Conservation (phyloP, 1,140 invertebrate genomes). For the Drosophila cardini region DNA sequence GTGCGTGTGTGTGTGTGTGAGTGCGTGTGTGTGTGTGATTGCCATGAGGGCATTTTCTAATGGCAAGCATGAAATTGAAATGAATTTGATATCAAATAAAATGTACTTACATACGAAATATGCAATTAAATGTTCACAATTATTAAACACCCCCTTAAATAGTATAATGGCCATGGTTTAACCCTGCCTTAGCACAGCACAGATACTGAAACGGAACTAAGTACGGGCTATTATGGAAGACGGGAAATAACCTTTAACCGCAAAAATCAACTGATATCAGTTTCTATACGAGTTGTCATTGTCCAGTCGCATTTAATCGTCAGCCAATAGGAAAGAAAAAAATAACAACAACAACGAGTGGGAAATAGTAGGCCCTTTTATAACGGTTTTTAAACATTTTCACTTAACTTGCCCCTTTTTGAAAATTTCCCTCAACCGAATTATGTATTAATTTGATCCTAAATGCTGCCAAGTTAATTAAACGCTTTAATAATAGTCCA, state of each 20-base stretch:
- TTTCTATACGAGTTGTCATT: conserved; percentile 38
- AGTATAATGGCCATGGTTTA: not conserved
- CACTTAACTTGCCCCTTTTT: not conserved
- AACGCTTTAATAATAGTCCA: conserved; percentile 79
- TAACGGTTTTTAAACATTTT: not conserved
- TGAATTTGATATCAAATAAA: conserved; percentile 70
- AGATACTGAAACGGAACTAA: conserved; percentile 33
- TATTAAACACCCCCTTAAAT: conserved; percentile 26
- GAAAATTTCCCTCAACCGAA: conserved; percentile 4
- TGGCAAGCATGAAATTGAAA: conserved; percentile 72
- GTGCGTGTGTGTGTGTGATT: conserved; percentile 45
- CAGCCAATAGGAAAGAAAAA: conserved; percentile 7
- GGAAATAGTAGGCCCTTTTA: not conserved
- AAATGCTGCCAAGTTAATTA: conserved; percentile 72
- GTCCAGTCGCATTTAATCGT: conserved; percentile 20
- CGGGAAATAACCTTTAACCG: conserved; percentile 50
- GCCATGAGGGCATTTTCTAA: conserved; percentile 68
- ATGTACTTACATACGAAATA: conserved; percentile 52
- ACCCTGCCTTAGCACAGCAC: not conserved
- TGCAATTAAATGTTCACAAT: conserved; percentile 39
- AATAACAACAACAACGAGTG: not conserved
- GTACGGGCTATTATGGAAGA: conserved; percentile 35
- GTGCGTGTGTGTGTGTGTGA: conserved; percentile 16
- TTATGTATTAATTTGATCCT: conserved; percentile 71
- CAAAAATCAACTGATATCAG: conserved; percentile 41